phyloP scores from a whole-genome alignment of 37 sponge, comb jelly and placozoan genomes.

The Amphimedon queenslandica region DNA sequence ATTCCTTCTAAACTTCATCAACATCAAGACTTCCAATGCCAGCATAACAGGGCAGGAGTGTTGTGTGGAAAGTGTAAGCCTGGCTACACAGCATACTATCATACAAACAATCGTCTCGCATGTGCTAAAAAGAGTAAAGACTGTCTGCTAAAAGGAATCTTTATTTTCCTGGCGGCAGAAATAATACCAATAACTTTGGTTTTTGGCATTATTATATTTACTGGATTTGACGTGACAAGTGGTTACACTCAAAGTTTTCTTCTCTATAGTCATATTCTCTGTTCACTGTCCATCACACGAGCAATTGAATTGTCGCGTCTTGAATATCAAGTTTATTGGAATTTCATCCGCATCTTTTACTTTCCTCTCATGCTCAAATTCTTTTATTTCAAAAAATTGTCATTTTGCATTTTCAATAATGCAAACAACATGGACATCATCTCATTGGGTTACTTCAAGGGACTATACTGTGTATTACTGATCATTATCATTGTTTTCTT shows the following conservation, averaged over 20 bases:
- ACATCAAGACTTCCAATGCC: too few species aligned
- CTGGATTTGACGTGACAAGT: background rate
- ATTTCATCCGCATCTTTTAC: too few species aligned
- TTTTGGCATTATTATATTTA: background rate
- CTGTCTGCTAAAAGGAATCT: background rate
- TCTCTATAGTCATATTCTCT: background rate
- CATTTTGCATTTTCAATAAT: background rate
- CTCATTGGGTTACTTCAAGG: background rate
- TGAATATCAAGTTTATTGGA: too few species aligned
- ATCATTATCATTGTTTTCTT: background rate
- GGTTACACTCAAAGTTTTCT: constrained; percentile 1
- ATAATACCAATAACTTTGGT: background rate
- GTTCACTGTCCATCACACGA: too few species aligned
- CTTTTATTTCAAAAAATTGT: background rate
- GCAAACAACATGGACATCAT: background rate
- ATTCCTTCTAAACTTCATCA: too few species aligned
- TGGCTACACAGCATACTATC: background rate
- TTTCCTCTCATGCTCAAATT: background rate
- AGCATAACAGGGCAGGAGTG: too few species aligned
- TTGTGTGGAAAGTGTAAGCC: background rate
- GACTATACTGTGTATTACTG: background rate
- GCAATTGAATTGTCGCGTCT: too few species aligned
- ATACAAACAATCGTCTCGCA: too few species aligned
- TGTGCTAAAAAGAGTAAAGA: background rate
- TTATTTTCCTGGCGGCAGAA: background rate